Conservation (phyloP, 35 echinoderm and acorn worm species). For the Strongylocentrotus purpuratus region DNA sequence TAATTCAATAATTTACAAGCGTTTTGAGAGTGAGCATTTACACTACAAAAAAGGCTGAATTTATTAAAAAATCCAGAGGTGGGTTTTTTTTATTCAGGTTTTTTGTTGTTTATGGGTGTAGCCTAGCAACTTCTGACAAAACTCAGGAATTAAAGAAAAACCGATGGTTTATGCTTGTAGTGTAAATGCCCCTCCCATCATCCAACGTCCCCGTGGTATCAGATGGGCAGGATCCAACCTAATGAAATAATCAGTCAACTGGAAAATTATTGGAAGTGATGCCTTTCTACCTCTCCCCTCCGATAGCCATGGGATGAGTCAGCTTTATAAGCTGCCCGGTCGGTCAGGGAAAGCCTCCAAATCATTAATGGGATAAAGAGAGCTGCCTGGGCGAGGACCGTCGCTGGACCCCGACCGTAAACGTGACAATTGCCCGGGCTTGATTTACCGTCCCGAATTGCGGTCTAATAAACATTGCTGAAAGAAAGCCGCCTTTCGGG, state of each 20-base stretch:
- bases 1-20: too few relatives aligned
- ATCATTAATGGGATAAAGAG: slow-evolving; percentile 28
- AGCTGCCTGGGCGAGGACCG: not conserved
- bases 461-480: slow-evolving; percentile 9
- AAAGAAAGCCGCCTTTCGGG: not conserved
- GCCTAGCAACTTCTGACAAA: too few relatives aligned
- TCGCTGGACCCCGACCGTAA: not conserved
- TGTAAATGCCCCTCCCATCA: not conserved
- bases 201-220: not conserved
- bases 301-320: not conserved
- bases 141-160: too few relatives aligned
- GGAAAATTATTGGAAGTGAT: slow-evolving; percentile 31
- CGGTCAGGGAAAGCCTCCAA: slow-evolving; percentile 6
- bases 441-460: not conserved
- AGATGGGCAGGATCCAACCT: not conserved
- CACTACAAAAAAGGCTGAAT: too few relatives aligned
- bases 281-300: not conserved
- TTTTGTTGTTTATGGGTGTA: too few relatives aligned
- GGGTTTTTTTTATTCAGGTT: too few relatives aligned
- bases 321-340: slow-evolving; percentile 1
- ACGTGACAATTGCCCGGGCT: slow-evolving; percentile 1
- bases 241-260: slow-evolving; percentile 44
- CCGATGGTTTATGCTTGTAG: too few relatives aligned
- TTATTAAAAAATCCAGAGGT: too few relatives aligned
- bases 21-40: too few relatives aligned